Conservation (phyloP, 1,140 invertebrate species). For the Chironomus striatipennis region DNA sequence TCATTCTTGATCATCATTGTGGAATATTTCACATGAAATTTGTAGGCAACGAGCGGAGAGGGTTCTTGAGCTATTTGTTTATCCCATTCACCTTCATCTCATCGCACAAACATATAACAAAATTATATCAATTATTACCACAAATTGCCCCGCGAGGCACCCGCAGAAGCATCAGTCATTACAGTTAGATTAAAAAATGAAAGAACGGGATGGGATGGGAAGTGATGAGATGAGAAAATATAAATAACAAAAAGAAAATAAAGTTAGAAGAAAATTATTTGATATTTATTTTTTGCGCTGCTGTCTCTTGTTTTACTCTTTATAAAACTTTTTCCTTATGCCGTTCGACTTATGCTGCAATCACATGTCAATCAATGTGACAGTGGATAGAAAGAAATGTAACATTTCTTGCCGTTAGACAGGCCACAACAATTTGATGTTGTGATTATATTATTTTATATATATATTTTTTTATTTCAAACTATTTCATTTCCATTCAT, state of each 20-base stretch:
- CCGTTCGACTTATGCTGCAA: not conserved
- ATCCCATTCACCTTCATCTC: not conserved
- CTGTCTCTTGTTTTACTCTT: too few relatives aligned
- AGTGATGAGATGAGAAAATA: not conserved
- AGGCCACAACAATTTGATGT: not conserved
- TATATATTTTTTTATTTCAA: too few relatives aligned
- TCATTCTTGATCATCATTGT: not conserved
- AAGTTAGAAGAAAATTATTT: conserved; percentile 7
- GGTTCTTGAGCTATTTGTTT: not conserved
- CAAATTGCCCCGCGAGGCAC: not conserved
- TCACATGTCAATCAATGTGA: not conserved
- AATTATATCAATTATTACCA: conserved; percentile 9
- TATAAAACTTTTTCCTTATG: too few relatives aligned
- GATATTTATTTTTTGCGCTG: not conserved
- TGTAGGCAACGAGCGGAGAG: too few relatives aligned
- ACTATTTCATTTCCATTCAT: too few relatives aligned
- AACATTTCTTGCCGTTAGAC: conserved; percentile 3
- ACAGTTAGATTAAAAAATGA: not conserved
- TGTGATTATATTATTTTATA: too few relatives aligned
- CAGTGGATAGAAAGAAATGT: conserved; percentile 1
- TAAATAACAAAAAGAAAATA: too few relatives aligned
- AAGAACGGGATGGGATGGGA: too few relatives aligned
- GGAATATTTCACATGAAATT: too few relatives aligned
- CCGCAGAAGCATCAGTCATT: not conserved
- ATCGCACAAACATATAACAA: not conserved